Percentiles rank a stretch among this genome's conserved stretches.
phyloP scores from a whole-genome alignment of 2,113 vertebrate genomes.

The Thunnus maccoyii region DNA sequence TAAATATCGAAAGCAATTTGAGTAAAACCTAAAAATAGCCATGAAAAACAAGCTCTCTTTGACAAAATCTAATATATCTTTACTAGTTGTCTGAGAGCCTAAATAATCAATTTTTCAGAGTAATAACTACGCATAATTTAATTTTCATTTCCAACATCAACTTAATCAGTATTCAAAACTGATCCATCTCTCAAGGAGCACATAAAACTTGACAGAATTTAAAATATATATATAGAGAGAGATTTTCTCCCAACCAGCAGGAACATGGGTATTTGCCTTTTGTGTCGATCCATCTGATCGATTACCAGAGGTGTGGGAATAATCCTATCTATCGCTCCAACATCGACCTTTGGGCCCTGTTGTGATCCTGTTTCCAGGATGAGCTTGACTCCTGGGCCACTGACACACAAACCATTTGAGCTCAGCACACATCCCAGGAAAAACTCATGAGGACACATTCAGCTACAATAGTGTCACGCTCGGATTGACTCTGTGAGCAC shows the following conservation, averaged over 20 bases:
- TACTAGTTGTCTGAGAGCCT: neutral
- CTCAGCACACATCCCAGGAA: slow-evolving; percentile 54
- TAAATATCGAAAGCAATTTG: neutral
- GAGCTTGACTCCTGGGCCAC: slow-evolving; percentile 49
- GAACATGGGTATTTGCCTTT: neutral
- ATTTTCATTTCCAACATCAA: slow-evolving; percentile 1
- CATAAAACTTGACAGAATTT: neutral
- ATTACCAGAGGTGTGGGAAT: slow-evolving; percentile 44
- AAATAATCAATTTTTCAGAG: no score
- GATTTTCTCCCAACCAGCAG: neutral
- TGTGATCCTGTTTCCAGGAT: slow-evolving; percentile 67
- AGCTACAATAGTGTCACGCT: slow-evolving; percentile 77
- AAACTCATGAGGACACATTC: slow-evolving; percentile 73
- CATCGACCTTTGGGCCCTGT: slow-evolving; percentile 35
- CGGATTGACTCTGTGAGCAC: slow-evolving; percentile 70
- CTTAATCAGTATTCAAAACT: neutral
- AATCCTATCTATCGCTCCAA: slow-evolving; percentile 28
- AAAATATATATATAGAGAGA: neutral
- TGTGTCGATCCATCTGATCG: slow-evolving; percentile 15
- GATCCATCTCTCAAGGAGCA: neutral
- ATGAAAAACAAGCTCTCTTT: neutral
- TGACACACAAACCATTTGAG: slow-evolving; percentile 59
- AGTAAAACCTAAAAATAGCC: neutral
- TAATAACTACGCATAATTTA: neutral
- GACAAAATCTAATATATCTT: neutral